Base-by-base conservation (phyloP, 2,797 vertebrate species). In the Kryptopterus vitreolus region DNA sequence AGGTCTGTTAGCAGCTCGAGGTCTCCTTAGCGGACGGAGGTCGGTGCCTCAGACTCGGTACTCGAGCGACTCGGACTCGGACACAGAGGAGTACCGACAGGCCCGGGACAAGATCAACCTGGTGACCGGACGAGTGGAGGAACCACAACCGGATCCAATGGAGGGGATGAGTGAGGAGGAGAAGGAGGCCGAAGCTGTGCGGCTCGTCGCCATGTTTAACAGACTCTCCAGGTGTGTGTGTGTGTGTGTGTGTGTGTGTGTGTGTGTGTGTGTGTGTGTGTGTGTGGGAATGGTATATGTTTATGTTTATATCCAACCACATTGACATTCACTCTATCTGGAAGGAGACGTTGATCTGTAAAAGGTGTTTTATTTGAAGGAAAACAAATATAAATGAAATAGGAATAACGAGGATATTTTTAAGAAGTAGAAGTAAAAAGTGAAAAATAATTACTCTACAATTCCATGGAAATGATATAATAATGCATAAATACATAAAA, bases 151-250 rank as follows among this genome's bases (percentile, higher is more conserved):
- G 0, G 94, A 98, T 88, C 96, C 97, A 65, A 96, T 95, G 96
- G 95, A 95, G 85, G 96, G 95, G 78, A 97, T 98, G 97, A 96
- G 95, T 0, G 96, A 98, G 73, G 96, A 97, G 65, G 97, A 98
- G 92, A 98, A 96, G 88, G 96, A 98, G 76, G 90, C 93, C 0
- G 97, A 98, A 89, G 96, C 96, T 66, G 92, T 90, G 91, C 95
- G 93, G 82, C 91, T 98, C 50, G 94, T 97, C 86, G 91, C 90
- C 89, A 95, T 98, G 92, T 96, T 98, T 70, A 96, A 95, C 91
- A 95, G 65, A 31, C 87, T 87, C 20, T 86, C 87, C 69, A 81
- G 82, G 85, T 84, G 53, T 87, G 87, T 91, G 88, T 70, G 73
- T 79, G 73, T 71, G 53, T 79, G 65, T 71, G 78, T 62, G 35